Conservation (phyloP, 53 echinoderm and acorn worm species). For the Stichopus horrens region DNA sequence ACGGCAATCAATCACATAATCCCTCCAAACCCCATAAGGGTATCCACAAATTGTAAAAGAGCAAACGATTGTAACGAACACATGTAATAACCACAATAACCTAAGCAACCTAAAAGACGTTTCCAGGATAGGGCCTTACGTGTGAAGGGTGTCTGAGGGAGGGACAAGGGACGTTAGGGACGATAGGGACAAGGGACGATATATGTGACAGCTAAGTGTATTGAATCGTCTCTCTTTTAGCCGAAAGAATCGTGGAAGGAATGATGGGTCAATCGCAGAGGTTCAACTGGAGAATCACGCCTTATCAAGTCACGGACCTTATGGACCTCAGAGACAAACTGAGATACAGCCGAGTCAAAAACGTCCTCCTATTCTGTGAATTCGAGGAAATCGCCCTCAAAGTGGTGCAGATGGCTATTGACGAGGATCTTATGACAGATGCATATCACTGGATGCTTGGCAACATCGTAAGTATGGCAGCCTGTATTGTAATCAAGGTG, state of each 20-base stretch:
- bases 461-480: conserved; percentile 66
- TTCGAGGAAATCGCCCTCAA: conserved; percentile 68
- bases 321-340: conserved; percentile 51
- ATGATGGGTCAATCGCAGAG: conserved; percentile 62
- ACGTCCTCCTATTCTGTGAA: conserved; percentile 81
- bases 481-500: too few relatives aligned
- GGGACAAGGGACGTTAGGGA: too few relatives aligned
- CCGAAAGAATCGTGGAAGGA: conserved; percentile 61
- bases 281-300: conserved; percentile 68
- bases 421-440: conserved; percentile 74
- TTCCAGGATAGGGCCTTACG: too few relatives aligned
- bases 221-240: conserved; percentile 17
- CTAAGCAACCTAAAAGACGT: too few relatives aligned
- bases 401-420: conserved; percentile 69
- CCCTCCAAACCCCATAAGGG: too few relatives aligned
- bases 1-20: too few relatives aligned
- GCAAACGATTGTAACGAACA: too few relatives aligned
- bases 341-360: conserved; percentile 60
- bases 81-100: too few relatives aligned
- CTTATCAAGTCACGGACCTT: conserved; percentile 54
- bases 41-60: too few relatives aligned
- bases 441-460: conserved; percentile 88
- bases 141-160: too few relatives aligned
- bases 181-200: too few relatives aligned
- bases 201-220: too few relatives aligned